These are phyloP conservation scores for Chloroceryle amazona DNA, from an alignment of 2,797 vertebrate genomes.

Conservation along the genomic window DNA sequence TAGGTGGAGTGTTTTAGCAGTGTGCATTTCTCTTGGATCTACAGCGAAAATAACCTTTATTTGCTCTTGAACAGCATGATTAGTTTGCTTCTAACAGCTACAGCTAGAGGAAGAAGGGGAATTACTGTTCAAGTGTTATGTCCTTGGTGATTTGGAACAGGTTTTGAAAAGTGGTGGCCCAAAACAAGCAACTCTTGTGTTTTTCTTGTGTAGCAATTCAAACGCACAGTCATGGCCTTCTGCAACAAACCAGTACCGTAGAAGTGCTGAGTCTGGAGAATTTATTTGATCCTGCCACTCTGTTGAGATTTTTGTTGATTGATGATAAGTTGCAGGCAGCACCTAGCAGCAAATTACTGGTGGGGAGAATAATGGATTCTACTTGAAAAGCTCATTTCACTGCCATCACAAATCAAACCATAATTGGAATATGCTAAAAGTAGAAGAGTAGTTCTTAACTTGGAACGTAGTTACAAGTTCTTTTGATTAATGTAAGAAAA, in stretches of 20 bases:
- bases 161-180: not conserved
- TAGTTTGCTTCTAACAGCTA: not conserved
- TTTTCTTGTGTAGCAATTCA: not conserved
- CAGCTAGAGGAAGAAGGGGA: not conserved
- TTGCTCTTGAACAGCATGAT: not conserved
- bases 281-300: constrained; percentile 23
- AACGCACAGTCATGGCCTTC: not conserved
- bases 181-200: not conserved
- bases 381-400: constrained; percentile 61
- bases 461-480: constrained; percentile 18
- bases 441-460: constrained; percentile 55
- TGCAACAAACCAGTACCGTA: not conserved
- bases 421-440: constrained; percentile 67
- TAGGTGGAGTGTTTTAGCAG: not conserved
- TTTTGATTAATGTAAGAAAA: constrained; percentile 54
- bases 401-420: constrained; percentile 63
- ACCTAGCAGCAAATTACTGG: constrained; percentile 64
- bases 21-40: not conserved
- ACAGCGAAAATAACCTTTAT: not conserved
- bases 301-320: constrained; percentile 70
- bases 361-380: constrained; percentile 63
- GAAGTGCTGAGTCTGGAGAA: constrained; percentile 48
- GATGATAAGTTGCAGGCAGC: constrained; percentile 64
- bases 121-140: not conserved
- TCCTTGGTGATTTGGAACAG: not conserved